Base-by-base conservation (phyloP, 2,797 vertebrate genomes). In the Gobio occitaniae region DNA sequence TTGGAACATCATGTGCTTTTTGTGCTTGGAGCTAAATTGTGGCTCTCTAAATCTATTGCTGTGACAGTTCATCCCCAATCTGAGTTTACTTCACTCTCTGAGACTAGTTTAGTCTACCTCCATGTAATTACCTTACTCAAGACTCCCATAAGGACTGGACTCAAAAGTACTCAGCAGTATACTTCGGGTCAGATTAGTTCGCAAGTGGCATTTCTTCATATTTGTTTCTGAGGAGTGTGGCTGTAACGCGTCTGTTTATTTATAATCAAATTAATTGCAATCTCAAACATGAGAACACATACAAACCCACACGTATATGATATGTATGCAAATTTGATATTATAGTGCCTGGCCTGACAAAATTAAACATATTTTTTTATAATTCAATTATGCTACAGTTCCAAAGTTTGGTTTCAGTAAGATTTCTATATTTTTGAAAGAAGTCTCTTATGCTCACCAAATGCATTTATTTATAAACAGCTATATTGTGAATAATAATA, bases 1-100 rank as follows among this genome's bases (percentile, higher is more conserved):
- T 78, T 50, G 65, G 80, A 86, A 78, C 50, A 86, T 80, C 78
- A 32, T 70, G 41, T 69, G 56, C 81, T 75, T 65, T 50, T 71
- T 82, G 63, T 68, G 70, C 82, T 69, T 52, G 0, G 38, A 80
- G 77, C 76, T 74, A 69, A 68, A 80, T 63, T 52, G 54, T 9
- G 29, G n/a, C 44, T 48, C 75, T 75, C 65, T 50, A 71, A 82
- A 63, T 50, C 54, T 44, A 36, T 70, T 72, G 71, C 72, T 69
- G 29, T 81, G 82, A 77, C 71, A 77, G 63, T 76, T 77, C 50
- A 82, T 29, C 80, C 72, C 54, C 44, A 66, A 19, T 50, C 66
- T 74, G 68, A 63, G 54, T 79, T 72, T 79, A 70, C 68, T 21
- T 79, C 21, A 79, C 15, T 54, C 21, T 50, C 72, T 61, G 41